Conservation (phyloP, 2,113 vertebrate species). For the Mirounga angustirostris region DNA sequence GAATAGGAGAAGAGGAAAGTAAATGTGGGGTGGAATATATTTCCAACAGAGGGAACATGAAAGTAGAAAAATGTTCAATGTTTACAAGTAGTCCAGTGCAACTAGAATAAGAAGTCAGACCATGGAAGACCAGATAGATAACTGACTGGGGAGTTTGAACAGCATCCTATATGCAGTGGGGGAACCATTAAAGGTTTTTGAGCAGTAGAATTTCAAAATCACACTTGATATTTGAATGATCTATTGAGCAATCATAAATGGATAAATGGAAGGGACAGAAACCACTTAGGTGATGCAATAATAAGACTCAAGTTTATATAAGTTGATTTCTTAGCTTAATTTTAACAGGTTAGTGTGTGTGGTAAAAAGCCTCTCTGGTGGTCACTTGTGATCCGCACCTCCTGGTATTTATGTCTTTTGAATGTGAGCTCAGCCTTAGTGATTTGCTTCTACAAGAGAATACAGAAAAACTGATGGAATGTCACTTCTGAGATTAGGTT, state of each 20-base stretch:
- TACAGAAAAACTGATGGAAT: background rate
- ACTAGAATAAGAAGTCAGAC: slow-evolving; percentile 6
- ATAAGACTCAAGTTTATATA: background rate
- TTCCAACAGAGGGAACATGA: background rate
- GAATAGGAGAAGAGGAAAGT: background rate
- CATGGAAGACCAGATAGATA: background rate
- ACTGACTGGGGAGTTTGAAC: background rate
- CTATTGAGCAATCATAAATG: background rate
- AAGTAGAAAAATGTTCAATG: background rate
- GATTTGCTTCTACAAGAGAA: slow-evolving; percentile 9
- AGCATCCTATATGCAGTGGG: background rate
- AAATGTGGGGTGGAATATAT: background rate
- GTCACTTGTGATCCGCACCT: background rate
- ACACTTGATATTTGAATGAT: slow-evolving; percentile 3
- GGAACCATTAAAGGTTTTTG: background rate
- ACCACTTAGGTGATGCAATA: background rate
- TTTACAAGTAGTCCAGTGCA: background rate
- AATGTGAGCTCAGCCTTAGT: background rate
- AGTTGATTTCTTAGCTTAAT: slow-evolving; percentile 23
- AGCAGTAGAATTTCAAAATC: slow-evolving; percentile 27
- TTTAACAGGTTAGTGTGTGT: background rate
- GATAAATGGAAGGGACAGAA: background rate
- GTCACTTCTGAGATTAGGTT: slow-evolving; percentile 1
- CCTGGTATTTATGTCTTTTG: background rate
- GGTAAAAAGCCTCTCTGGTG: background rate